phyloP scores from a whole-genome alignment of 2,797 vertebrate genomes.

The Okamejei kenojei region DNA sequence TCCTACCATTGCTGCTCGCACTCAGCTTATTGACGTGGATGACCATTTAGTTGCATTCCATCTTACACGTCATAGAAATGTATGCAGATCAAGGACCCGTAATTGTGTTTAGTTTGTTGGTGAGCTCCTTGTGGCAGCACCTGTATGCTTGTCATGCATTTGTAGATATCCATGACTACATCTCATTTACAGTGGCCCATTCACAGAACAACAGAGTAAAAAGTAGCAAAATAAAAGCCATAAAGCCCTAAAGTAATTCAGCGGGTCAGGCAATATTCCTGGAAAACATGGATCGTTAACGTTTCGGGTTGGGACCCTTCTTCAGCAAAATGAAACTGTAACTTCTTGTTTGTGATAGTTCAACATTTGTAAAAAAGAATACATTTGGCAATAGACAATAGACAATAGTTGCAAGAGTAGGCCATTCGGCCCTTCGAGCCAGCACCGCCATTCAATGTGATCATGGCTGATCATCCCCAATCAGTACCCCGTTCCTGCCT shows the following conservation, averaged over 20 bases:
- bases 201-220: neutral
- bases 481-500: too few relatives aligned
- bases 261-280: too few relatives aligned
- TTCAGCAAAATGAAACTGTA: too few relatives aligned
- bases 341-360: neutral
- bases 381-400: neutral
- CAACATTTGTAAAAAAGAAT: neutral
- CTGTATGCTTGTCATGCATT: neutral
- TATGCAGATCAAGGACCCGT: neutral
- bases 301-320: too few relatives aligned
- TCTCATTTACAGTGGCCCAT: neutral
- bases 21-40: neutral
- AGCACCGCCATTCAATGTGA: too few relatives aligned
- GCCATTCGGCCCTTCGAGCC: too few relatives aligned
- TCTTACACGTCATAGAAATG: neutral
- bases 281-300: too few relatives aligned
- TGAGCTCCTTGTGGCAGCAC: neutral
- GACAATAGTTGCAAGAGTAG: too few relatives aligned
- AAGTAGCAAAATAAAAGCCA: neutral
- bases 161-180: neutral
- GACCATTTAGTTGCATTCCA: neutral
- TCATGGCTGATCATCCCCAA: too few relatives aligned
- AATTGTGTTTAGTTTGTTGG: neutral
- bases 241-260: too few relatives aligned
- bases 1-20: neutral